Evolutionary conservation across 2,113 vertebrate genomes (phyloP).

Genomic region (Lichenostomus cassidix): DNA sequence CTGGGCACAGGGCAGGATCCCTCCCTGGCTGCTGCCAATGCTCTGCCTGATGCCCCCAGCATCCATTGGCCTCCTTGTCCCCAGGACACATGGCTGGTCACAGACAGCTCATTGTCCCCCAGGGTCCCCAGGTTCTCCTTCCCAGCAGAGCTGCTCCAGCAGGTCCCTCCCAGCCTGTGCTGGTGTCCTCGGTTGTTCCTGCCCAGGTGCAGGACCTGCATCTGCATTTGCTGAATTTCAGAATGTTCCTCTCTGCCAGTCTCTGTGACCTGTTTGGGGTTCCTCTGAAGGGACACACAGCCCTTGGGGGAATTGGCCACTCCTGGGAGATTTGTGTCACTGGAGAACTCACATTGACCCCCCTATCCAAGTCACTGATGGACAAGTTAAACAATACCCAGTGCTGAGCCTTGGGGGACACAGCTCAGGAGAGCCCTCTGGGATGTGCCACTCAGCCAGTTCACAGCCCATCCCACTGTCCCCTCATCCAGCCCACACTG

Average conservation of each 20-base stretch:
- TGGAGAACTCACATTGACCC: not conserved
- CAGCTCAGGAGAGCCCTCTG: not conserved
- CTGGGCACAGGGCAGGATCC: not conserved
- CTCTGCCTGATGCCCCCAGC: not conserved
- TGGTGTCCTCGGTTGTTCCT: too few relatives aligned
- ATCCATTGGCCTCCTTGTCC: not conserved
- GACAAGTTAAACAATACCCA: fast-evolving
- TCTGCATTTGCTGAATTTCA: not conserved
- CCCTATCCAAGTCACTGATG: fast-evolving
- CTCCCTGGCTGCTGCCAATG: not conserved
- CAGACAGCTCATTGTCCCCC: too few relatives aligned
- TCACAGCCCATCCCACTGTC: not conserved
- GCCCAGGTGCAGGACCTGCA: too few relatives aligned
- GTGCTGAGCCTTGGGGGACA: not conserved
- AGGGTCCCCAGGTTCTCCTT: not conserved
- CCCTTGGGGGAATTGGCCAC: too few relatives aligned
- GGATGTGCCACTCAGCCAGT: not conserved
- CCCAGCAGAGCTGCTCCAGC: not conserved
- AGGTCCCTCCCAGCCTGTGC: not conserved
- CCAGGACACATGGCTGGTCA: not conserved
- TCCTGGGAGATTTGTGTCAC: not conserved
- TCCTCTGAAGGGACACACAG: not conserved
- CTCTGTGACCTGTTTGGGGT: not conserved
- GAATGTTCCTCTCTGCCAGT: not conserved
- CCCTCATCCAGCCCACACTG: not conserved